Base-by-base conservation (phyloP, 1,140 invertebrate species). In the Aphelenchoides avenae region DNA sequence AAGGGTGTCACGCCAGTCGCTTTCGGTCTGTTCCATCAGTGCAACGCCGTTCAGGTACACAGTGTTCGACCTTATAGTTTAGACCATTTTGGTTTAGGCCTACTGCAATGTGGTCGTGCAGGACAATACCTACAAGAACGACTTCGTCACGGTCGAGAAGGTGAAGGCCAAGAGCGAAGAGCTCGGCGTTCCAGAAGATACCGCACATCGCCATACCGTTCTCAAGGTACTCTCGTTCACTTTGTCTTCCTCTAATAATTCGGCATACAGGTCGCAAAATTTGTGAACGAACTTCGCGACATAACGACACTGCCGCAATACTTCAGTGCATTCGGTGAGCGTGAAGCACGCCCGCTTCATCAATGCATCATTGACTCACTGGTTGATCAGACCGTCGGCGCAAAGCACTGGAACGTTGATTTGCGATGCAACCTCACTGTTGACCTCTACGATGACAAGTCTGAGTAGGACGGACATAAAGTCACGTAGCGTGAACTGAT, bases 281-380 rank as follows among this genome's bases (percentile, higher is more conserved):
- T 50, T n/a, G 11, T 44, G 22, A 1, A 31, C 9, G 42, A 43
- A 22, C 36, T 65, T 22, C 66, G 64, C 34, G 41, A 66, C 55
- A 30, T 70, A 4, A 27, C 26, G 9, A 48, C 50, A 22, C 44
- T 71, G 27, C 67, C 65, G 13, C 65, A 70, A 67, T 67, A 67
- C 37, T 70, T 63, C 36, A 47, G 42, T 22, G 65, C 67, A 18
- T 67, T 67, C 47, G 68, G 46, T 3, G 67, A 71, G 18, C 66
- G 50, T 9, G 36, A 24, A 13, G 67, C 30, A 6, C 43, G 51
- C 50, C 65, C 65, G 20, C 61, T 67, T 39, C 49, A 64, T 5
- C 68, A 70, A 52, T 56, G 55, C 53, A 50, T 66, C 22, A 29
- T 66, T 18, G 64, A 66, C 27, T 44, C 44, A 31, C 56, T 66